Base-by-base conservation (phyloP, 2,797 vertebrate genomes). In the Merluccius polli region DNA sequence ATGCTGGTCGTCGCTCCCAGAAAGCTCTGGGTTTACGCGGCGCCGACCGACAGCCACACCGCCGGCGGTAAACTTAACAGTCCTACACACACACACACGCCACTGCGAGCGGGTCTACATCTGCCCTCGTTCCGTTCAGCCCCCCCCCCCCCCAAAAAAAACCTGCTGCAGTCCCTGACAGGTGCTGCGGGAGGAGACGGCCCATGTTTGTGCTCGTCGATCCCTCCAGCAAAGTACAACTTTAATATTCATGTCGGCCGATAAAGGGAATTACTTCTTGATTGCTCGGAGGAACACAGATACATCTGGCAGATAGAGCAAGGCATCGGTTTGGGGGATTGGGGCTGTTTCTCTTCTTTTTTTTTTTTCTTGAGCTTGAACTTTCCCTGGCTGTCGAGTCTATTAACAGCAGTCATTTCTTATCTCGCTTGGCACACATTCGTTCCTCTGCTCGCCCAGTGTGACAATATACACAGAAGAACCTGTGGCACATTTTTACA, bases 221-320 rank as follows among this genome's bases (percentile, higher is more conserved):
- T 87, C 86, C 89, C 90, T 88, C 81, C 18, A 82, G 89, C 84
- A n/a, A 8, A 52, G 32, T 83, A 79, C 83, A 90, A 90, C 87
- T 87, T 92, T 89, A 90, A 91, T 90, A 93, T 92, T 90, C 89
- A 91, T 90, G 87, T 83, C 73, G 78, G 83, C 83, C 81, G 89
- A 90, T 92, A 91, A 91, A 90, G 86, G 88, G 89, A 90, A 91
- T 90, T 89, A 91, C 89, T 90, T 91, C 83, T 90, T 89, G 87
- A 90, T 88, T 89, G 89, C 92, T 91, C 78, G 85, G 88, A 91
- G 88, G 87, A 89, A 89, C 87, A 88, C 74, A 86, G 90, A 92
- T 91, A 86, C 89, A 90, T 91, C 88, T 90, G 86, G 88, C 81
- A 89, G 91, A 91, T 91, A 89, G 86, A 81, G 82, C 79, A 81